phyloP scores from a whole-genome alignment of 2,888 invertebrate species.

The Julus scanicus region DNA sequence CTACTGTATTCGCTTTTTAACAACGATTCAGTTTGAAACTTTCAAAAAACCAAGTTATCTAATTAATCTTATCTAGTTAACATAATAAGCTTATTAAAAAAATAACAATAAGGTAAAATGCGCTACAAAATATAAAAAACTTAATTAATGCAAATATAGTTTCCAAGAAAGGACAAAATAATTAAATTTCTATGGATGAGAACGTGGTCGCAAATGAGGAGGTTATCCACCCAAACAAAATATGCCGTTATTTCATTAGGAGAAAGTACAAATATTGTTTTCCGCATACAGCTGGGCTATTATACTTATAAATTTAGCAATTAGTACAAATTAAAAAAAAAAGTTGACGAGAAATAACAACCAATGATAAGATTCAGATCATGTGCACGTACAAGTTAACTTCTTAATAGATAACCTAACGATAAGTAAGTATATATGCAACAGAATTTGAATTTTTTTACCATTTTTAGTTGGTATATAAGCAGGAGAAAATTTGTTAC shows the following conservation, averaged over 20 bases:
- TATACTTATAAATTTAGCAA: background rate
- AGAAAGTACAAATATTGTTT: background rate
- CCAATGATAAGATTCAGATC: background rate
- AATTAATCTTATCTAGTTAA: too few species aligned
- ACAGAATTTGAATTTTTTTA: background rate
- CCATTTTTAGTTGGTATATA: background rate
- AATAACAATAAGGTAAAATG: background rate
- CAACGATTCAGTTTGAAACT: too few species aligned
- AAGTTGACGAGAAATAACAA: background rate
- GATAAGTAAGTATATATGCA: too few species aligned
- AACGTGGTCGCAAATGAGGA: background rate
- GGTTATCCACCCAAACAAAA: background rate
- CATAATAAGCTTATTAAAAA: too few species aligned
- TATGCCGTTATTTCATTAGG: background rate
- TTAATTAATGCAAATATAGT: background rate
- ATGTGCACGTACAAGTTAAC: background rate
- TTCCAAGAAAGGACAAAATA: background rate
- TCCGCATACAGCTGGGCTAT: slow-evolving; percentile 5
- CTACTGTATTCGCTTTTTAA: too few species aligned
- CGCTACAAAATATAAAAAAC: background rate
- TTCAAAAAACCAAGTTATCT: too few species aligned
- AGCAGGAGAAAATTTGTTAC: background rate
- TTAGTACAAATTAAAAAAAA: background rate
- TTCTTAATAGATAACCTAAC: background rate
- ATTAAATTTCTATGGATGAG: background rate